Evolutionary conservation across 2,113 vertebrate species (phyloP), one percentile per base, ranked within the genome.

Genomic region (Albula glossodonta): DNA sequence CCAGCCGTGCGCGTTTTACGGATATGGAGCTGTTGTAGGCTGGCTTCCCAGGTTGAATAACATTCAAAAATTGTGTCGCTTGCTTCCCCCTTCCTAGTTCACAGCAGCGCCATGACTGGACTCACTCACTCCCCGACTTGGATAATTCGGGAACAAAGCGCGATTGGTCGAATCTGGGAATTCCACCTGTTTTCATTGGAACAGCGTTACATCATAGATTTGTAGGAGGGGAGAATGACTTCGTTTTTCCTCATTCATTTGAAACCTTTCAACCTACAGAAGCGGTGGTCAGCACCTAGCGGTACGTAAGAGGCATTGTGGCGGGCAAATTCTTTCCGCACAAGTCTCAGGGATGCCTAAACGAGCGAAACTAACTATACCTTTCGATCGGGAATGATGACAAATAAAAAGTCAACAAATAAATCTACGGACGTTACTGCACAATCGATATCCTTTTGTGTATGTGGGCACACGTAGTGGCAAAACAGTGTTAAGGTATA

Each of bases 121-220:
- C 78, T 85, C 88, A 87, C 79, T 86, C 87, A 87, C 88, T 82
- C 77, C 83, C 83, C 48, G 77, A 80, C 83, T 88, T 78, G 85
- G 84, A 86, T 78, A 51, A 82, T 60, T 60, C 85, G 41, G 0
- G 53, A 86, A 89, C 86, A 82, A 88, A 78, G 83, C 85, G 88
- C 90, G 91, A 95, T 95, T 93, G 94, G 94, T 89, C 87, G 91
- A 93, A 91, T 79, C 84, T 89, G 87, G 92, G 91, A 88, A 92
- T 93, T 93, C 94, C 94, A 94, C 94, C 94, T 94, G 94, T 90
- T 94, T 91, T 91, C 91, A 94, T 94, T 95, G 94, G 94, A 93
- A 90, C 91, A 90, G 85, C 92, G 89, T 87, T 88, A 90, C 89
- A 88, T 91, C 90, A 88, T 85, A 88, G 89, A 82, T 83, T 79